Percentiles rank a stretch among this genome's conserved stretches.
phyloP scores from a whole-genome alignment of 2,888 invertebrate species.

The Charanyca ferruginea region DNA sequence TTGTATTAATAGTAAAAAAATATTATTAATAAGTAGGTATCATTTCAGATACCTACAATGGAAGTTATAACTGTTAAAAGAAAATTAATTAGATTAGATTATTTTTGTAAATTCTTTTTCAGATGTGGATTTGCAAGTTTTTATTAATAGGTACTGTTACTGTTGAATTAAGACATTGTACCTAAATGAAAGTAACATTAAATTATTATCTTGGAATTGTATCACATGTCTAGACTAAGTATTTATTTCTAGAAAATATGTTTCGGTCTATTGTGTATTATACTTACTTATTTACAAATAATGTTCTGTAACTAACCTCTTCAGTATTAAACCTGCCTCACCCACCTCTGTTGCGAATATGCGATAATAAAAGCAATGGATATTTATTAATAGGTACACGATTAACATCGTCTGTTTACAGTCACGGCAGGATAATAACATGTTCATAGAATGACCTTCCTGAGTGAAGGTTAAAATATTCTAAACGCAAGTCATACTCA shows the following conservation, averaged over 20 bases:
- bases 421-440: conserved; percentile 29
- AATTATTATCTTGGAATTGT: too few species aligned
- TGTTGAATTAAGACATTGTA: not conserved
- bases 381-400: conserved; percentile 10
- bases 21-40: not conserved
- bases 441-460: conserved; percentile 45
- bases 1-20: not conserved
- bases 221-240: too few species aligned
- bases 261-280: not conserved
- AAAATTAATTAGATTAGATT: not conserved
- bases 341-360: conserved; percentile 11
- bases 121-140: not conserved
- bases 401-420: conserved; percentile 3
- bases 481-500: conserved; percentile 50
- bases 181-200: not conserved
- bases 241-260: not conserved
- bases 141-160: too few species aligned
- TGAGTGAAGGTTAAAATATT: conserved; percentile 49
- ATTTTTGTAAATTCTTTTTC: not conserved
- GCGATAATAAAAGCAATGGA: conserved; percentile 1
- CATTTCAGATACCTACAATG: not conserved
- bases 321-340: conserved; percentile 1
- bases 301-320: conserved; percentile 19
- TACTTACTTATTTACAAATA: not conserved
- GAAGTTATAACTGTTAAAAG: too few species aligned